Evolutionary conservation across 2,113 vertebrate species (phyloP), one percentile per base, ranked within the genome.

Genomic region (Hymenochirus boettgeri): DNA sequence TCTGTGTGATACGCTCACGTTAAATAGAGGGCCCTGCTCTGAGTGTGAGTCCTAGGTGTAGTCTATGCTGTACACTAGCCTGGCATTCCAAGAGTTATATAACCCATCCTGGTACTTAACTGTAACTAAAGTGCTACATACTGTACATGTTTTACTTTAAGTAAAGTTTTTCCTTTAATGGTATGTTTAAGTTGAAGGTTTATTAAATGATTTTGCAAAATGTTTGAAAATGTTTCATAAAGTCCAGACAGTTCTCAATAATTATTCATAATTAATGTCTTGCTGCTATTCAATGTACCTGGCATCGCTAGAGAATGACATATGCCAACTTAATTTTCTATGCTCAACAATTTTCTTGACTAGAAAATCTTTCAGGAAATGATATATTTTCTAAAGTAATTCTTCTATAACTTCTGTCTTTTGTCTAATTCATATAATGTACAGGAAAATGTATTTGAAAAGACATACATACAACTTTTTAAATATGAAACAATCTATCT

Each of bases 261-360:
- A 65, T 65, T 65, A 65, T 65, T 57, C 57, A 57, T 50, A 48
- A 65, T 65, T 57, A 65, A 37, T 65, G 63, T 65, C 63, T 54
- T 65, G 27, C 22, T 42, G 57, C 57, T 50, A 50, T 47, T 57
- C 63, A 50, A 21, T 26, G 29, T 57, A 57, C 25, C 54, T 52
- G 46, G 52, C 37, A 56, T 31, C 47, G 12, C 55, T 46, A 26
- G 50, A 57, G 63, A 65, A 26, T 65, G 63, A 57, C 63, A 65
- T 21, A 57, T 65, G 54, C 42, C 63, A 65, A 46, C n/a, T 65
- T 50, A 23, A 31, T 45, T 9, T 35, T 37, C 29, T 33, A 10
- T 15, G 42, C 29, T 26, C 17, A 25, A 33, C 15, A 42, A 2
- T 54, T 45, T 42, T 53, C 11, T 11, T 13, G 15, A 24, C n/a